A percentile compares a stretch with the other conserved stretches of the same genome.
Conservation (phyloP, 2,797 vertebrate species). For the Apodemus agrarius region DNA sequence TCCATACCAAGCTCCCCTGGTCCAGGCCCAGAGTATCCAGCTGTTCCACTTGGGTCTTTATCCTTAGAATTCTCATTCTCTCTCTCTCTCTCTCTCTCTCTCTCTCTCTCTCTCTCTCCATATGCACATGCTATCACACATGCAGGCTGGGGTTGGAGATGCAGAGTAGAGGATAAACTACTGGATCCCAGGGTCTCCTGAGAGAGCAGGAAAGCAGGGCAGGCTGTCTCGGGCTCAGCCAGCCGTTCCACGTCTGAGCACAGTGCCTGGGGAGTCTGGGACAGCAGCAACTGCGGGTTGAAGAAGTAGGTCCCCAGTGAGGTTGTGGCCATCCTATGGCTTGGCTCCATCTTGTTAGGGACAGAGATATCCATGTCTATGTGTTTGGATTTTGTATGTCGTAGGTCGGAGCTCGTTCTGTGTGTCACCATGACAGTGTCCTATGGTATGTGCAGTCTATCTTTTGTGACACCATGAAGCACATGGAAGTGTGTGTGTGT, state of each 20-base stretch:
- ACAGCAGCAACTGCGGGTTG: background rate
- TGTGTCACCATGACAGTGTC: accelerated
- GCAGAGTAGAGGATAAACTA: background rate
- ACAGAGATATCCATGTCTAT: background rate
- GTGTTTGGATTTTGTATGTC: accelerated
- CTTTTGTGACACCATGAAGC: background rate
- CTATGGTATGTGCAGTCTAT: accelerated
- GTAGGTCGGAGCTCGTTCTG: background rate
- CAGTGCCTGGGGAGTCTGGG: no score
- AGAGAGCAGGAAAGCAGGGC: background rate
- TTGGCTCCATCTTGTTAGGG: background rate
- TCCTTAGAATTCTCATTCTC: background rate
- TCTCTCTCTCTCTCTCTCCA: background rate
- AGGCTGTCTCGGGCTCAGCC: accelerated
- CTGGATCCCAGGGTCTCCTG: background rate
- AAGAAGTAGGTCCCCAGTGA: background rate
- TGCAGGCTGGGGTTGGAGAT: background rate
- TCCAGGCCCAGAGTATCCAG: accelerated
- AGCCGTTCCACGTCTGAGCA: background rate
- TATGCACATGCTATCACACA: accelerated
- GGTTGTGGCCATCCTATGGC: background rate
- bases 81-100: background rate
- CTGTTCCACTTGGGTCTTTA: background rate
- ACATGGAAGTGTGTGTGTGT: background rate
- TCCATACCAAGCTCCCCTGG: accelerated